These are phyloP conservation scores for Melieria omissa DNA, from an alignment of 2,888 invertebrate species.

Conservation along the genomic window DNA sequence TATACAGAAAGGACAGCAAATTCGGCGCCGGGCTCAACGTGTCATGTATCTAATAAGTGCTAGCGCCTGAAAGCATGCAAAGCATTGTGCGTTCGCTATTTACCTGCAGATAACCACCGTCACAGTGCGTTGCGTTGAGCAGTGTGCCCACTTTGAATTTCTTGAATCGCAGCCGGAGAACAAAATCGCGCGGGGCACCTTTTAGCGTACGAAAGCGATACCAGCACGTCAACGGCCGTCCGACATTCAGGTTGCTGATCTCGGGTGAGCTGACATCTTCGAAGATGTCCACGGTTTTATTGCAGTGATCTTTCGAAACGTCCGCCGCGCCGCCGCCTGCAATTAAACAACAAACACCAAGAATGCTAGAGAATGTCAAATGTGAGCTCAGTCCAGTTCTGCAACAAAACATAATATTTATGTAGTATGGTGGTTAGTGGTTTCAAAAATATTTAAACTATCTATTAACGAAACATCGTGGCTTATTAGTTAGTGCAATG, in stretches of 20 bases:
- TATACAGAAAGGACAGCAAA: no score
- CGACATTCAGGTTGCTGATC: slow-evolving; percentile 83
- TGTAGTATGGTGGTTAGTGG: no score
- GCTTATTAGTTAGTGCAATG: no score
- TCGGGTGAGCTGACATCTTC: slow-evolving; percentile 91
- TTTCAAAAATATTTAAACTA: no score
- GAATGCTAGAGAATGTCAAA: not conserved
- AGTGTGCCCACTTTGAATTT: slow-evolving; percentile 91
- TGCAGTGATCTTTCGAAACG: slow-evolving; percentile 82
- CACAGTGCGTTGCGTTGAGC: slow-evolving; percentile 87
- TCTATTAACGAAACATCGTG: no score
- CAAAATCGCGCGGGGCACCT: slow-evolving; percentile 90
- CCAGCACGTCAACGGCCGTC: slow-evolving; percentile 88
- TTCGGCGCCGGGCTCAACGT: no score
- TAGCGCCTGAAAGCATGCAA: no score
- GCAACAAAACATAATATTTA: not conserved
- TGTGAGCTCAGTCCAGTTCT: slow-evolving; percentile 3
- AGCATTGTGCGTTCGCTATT: slow-evolving; percentile 10
- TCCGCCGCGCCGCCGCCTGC: slow-evolving; percentile 57
- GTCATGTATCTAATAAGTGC: no score
- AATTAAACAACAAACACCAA: slow-evolving; percentile 26
- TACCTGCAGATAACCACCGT: slow-evolving; percentile 91
- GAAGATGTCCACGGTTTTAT: slow-evolving; percentile 93
- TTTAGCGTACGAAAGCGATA: slow-evolving; percentile 90
- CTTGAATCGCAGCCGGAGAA: slow-evolving; percentile 87